Conservation (phyloP, 2,113 vertebrate species). For the Melanerpes aurifrons region DNA sequence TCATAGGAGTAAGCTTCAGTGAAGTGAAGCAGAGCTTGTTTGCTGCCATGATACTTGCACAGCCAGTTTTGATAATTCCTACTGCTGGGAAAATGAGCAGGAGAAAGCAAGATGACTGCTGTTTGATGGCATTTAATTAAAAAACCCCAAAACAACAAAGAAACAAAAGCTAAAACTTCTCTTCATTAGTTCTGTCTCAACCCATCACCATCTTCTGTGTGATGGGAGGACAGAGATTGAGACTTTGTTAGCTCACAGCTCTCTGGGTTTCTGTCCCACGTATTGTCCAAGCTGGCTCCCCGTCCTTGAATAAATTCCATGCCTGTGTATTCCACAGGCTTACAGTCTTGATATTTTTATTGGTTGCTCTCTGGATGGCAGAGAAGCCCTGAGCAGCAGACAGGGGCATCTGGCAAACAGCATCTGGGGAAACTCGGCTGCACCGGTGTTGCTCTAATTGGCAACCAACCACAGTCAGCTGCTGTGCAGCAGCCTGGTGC, state of each 20-base stretch:
- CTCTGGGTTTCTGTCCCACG: not conserved
- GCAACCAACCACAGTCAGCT: not conserved
- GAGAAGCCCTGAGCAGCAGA: not conserved
- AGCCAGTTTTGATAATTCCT: not conserved
- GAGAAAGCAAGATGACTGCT: not conserved
- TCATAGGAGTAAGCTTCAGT: not conserved
- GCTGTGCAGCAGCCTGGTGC: not conserved
- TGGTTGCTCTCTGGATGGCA: not conserved
- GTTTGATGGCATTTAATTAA: not conserved
- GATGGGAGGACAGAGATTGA: not conserved
- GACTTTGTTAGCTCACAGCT: not conserved
- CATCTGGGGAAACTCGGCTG: not conserved
- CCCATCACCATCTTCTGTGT: not conserved
- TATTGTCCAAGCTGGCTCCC: not conserved
- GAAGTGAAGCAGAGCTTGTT: not conserved
- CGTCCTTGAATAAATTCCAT: not conserved
- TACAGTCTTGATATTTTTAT: not conserved
- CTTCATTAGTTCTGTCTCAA: not conserved
- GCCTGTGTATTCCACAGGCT: rapidly evolving
- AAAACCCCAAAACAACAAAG: no score
- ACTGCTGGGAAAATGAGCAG: not conserved
- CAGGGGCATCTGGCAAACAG: not conserved
- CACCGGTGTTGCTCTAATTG: not conserved
- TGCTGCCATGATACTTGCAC: not conserved
- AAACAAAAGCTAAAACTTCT: not conserved